Base-by-base conservation (phyloP, 2,888 invertebrate species). In the Thyatira batis region DNA sequence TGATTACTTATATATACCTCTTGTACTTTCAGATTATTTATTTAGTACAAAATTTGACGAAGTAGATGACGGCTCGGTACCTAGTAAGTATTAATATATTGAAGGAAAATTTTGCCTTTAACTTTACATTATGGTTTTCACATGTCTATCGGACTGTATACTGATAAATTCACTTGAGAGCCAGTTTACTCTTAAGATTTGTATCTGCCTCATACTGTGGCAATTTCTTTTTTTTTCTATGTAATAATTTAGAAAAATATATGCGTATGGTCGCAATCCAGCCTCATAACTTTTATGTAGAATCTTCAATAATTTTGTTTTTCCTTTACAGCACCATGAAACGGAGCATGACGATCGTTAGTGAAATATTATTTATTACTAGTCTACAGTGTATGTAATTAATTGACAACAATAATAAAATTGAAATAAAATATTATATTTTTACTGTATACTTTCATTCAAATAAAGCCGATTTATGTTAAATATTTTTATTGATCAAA, bases 371-470 rank as follows among this genome's bases (percentile, higher is more conserved):
- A 71, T 67, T 71, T 71, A 74, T 73, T 70, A 55, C 64, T 71
- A 69, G 69, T 65, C 63, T 63, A 65, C 66, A 71, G 72, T 74
- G 74, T 59, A 65, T 61, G 62, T 69, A 66, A 63, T 52, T 51
- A 57, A 46, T 46, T 46, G 46, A 46, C 27, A 11, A 10, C 8
- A n/a, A 23, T 48, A 67, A 67, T 60, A 65, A 71, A n/a, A 67
- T 65, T 48, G 49, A 68, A 71, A 72, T 69, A 71, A 67, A 75
- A 58, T 45, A 55, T 60, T 75, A 73, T 77, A 75, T 78, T 77
- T 79, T 71, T 65, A 60, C 48, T 59, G 50, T 43, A 30, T 49
- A 52, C 50, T 54, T 71, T 71, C 56, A 61, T 60, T 67, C 46
- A 23, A 53, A 39, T 52, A 46, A 62, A 57, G 21, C 25, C 51